Percentiles rank a stretch among this genome's conserved stretches.
phyloP scores from a whole-genome alignment of 2,113 vertebrate genomes.

The Neoarius graeffei region DNA sequence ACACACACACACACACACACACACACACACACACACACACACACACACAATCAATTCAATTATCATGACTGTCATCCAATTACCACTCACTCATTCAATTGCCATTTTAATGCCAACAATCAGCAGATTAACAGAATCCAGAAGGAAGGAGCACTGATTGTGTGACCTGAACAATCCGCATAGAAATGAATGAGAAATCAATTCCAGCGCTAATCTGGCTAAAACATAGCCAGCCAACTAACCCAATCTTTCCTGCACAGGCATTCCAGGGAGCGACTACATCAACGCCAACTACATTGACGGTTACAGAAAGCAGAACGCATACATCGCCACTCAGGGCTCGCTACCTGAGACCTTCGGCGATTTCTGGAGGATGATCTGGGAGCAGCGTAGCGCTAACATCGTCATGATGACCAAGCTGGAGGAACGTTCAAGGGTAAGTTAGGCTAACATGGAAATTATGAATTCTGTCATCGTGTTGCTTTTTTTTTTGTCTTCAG shows the following conservation, averaged over 20 bases:
- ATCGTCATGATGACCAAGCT: slow-evolving; percentile 99
- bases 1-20: background rate
- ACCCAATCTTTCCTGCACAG: slow-evolving; percentile 65
- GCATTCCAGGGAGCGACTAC: slow-evolving; percentile 96
- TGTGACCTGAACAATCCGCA: background rate
- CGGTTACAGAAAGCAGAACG: slow-evolving; percentile 96
- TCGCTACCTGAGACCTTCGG: slow-evolving; percentile 94
- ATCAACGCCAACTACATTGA: slow-evolving; percentile 99
- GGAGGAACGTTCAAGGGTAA: slow-evolving; percentile 96
- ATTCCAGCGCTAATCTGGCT: slow-evolving; percentile 7
- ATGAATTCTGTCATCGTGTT: slow-evolving; percentile 14
- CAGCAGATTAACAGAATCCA: slow-evolving; percentile 7
- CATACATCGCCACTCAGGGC: slow-evolving; percentile 96
- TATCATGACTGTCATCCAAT: background rate
- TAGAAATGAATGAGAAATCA: background rate
- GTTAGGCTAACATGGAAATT: slow-evolving; percentile 27
- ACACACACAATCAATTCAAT: background rate
- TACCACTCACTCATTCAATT: background rate
- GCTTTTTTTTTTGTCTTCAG: slow-evolving; percentile 52
- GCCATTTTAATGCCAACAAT: slow-evolving; percentile 1
- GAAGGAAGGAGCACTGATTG: background rate
- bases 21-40: background rate
- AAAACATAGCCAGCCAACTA: background rate
- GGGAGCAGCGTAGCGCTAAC: slow-evolving; percentile 95
- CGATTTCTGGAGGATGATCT: slow-evolving; percentile 99